phyloP scores from a whole-genome alignment of 2,113 vertebrate genomes.

The Larimichthys polyactis region DNA sequence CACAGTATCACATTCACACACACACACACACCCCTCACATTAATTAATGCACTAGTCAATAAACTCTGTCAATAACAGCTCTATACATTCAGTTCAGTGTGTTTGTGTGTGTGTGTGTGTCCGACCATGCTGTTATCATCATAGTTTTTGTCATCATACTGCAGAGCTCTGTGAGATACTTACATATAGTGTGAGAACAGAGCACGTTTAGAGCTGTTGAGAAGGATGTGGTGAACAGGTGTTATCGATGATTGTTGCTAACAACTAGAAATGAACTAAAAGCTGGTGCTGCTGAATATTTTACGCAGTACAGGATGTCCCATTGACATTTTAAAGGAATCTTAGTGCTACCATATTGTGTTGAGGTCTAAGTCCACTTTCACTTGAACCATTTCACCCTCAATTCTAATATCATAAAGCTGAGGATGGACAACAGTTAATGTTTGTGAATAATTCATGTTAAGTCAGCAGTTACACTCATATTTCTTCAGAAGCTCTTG shows the following conservation, averaged over 20 bases:
- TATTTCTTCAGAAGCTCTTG: too few species aligned
- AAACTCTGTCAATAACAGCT: conserved; percentile 30
- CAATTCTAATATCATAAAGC: too few species aligned
- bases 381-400: too few species aligned
- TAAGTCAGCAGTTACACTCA: too few species aligned
- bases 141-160: not conserved
- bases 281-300: not conserved
- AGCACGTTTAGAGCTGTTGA: not conserved
- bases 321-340: too few species aligned
- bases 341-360: too few species aligned
- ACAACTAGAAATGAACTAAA: not conserved
- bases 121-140: too few species aligned
- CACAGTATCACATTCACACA: conserved; percentile 36
- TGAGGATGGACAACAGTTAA: too few species aligned
- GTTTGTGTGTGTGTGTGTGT: not conserved
- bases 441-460: too few species aligned
- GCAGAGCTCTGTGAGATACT: not conserved
- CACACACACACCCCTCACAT: conserved; percentile 47
- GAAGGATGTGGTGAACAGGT: not conserved
- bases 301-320: too few species aligned
- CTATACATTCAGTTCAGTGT: not conserved
- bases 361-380: too few species aligned
- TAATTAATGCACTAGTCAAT: conserved; percentile 60
- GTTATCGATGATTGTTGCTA: not conserved
- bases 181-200: not conserved